Conservation (phyloP, 1,140 invertebrate species). For the Probaryconus sp. region DNA sequence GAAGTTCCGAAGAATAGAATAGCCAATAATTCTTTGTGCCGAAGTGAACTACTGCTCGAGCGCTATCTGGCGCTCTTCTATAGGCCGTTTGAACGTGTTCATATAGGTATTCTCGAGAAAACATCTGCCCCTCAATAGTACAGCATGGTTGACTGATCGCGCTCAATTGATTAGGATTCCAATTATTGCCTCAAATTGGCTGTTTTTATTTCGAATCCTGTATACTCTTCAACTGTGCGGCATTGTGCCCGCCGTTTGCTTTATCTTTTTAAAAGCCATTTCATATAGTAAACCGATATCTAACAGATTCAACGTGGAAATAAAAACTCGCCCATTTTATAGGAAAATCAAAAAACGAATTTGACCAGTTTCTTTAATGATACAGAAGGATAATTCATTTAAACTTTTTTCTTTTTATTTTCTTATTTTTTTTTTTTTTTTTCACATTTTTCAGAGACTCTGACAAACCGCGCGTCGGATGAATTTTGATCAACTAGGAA, state of each 20-base stretch:
- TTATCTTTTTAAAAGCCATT: conserved; percentile 41
- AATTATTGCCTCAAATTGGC: conserved; percentile 68
- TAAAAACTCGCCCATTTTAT: no score
- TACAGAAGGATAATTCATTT: no score
- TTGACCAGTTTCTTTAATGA: no score
- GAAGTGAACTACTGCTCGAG: conserved; percentile 45
- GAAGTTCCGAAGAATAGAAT: conserved; percentile 42
- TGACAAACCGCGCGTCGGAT: no score
- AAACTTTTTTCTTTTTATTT: no score
- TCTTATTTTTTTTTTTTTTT: conserved; percentile 1
- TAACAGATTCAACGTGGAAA: conserved; percentile 20
- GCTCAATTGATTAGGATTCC: conserved; percentile 71
- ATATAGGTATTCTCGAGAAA: conserved; percentile 52
- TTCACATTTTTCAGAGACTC: neutral
- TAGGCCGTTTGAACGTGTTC: conserved; percentile 52
- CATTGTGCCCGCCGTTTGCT: conserved; percentile 27
- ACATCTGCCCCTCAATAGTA: conserved; percentile 57
- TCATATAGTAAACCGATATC: conserved; percentile 31
- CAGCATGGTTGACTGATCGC: conserved; percentile 66
- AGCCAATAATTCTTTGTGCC: conserved; percentile 63
- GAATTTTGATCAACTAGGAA: no score
- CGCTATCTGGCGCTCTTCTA: conserved; percentile 38
- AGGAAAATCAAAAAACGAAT: no score
- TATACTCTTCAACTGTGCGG: conserved; percentile 33
- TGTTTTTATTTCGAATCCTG: conserved; percentile 57